Percentiles rank a stretch among this genome's conserved stretches.
These are phyloP conservation scores for Sarcophilus harrisii DNA, from an alignment of 2,797 vertebrate species.

Conservation along the genomic window DNA sequence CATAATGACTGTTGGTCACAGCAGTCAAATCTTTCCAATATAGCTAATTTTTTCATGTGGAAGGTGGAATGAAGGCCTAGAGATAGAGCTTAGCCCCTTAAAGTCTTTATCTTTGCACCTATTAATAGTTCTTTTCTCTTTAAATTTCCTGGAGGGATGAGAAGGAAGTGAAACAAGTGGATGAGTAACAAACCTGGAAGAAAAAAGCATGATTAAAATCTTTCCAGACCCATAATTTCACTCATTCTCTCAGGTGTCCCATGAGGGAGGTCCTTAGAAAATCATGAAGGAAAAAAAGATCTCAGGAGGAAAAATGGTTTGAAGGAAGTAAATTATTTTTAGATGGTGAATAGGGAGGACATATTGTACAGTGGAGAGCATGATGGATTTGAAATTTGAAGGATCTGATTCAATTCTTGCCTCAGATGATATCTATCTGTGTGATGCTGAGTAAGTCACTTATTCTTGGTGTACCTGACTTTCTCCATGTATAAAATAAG, in stretches of 20 bases:
- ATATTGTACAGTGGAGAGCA: background rate
- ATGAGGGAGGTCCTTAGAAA: background rate
- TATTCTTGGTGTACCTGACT: background rate
- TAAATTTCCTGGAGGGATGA: background rate
- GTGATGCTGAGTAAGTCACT: background rate
- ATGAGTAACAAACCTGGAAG: background rate
- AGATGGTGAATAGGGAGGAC: background rate
- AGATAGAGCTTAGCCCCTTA: background rate
- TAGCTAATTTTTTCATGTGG: background rate
- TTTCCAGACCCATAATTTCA: background rate
- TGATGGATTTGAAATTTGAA: background rate
- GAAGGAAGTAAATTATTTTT: background rate
- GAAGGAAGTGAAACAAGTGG: background rate
- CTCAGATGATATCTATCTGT: background rate
- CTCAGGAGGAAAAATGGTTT: background rate
- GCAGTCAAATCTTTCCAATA: background rate
- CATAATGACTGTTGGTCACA: background rate
- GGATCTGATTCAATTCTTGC: background rate
- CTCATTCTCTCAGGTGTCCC: background rate
- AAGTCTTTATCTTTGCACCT: background rate
- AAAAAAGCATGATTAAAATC: background rate
- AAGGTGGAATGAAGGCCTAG: background rate
- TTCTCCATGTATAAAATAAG: background rate
- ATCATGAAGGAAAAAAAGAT: background rate
- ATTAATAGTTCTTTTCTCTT: background rate